Conservation (phyloP, 2,113 vertebrate species). For the Dicerorhinus sumatrensis region DNA sequence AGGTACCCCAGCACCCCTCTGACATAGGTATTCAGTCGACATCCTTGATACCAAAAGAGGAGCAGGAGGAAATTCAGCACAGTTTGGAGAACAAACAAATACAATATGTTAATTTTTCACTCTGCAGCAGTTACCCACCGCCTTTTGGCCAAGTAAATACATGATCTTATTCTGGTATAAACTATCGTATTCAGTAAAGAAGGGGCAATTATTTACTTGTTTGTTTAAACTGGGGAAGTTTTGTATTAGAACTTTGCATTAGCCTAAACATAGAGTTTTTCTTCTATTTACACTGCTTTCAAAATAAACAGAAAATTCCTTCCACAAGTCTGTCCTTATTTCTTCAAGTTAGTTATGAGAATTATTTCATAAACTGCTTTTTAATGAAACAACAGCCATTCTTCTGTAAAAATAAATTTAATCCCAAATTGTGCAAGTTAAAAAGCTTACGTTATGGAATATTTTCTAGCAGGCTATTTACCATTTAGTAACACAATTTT, state of each 20-base stretch:
- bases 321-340: not conserved
- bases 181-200: not conserved
- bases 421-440: not conserved
- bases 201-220: not conserved
- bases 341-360: not conserved
- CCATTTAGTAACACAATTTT: not conserved
- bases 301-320: not conserved
- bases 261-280: not conserved
- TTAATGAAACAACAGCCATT: not conserved
- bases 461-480: not conserved
- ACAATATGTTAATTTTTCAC: no score
- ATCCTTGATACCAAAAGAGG: not conserved
- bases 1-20: not conserved
- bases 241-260: not conserved
- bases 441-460: not conserved
- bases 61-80: not conserved
- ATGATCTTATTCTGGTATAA: not conserved
- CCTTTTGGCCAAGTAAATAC: not conserved
- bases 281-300: not conserved
- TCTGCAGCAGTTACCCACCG: not conserved
- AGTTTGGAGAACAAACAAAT: not conserved
- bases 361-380: not conserved
- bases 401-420: not conserved
- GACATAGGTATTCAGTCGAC: rapidly evolving
- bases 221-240: not conserved